Base-by-base conservation (phyloP, 2,797 vertebrate species). In the Lateolabrax maculatus region DNA sequence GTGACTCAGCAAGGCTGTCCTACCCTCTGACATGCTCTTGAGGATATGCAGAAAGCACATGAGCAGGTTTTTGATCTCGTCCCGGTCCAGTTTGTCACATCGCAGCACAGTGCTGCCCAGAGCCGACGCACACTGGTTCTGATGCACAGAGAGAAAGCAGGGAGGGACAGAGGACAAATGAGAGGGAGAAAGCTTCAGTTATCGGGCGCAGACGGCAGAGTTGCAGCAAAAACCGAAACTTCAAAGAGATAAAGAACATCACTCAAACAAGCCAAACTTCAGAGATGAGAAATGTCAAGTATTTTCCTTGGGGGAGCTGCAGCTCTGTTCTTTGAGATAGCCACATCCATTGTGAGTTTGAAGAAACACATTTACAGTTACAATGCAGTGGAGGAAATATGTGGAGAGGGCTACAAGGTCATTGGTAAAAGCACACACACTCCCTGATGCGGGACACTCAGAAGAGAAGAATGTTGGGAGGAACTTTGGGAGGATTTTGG, bases 1-100 rank as follows among this genome's bases (percentile, higher is more conserved):
- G 2, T 85, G 68, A 25, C 9, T 48, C 23, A 55, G 27, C 13
- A 37, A 9, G 36, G 34, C 43, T 0, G 57, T 84, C 96, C 55
- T 95, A 99, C 98, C 98, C 2, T 99, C 98, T 46, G 98, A 99
- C 98, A 99, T 99, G 95, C 96, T 99, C 93, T 98, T 99, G 72
- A 99, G 94, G 81, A 99, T 95, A 65, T 99, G 96, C 65, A 99
- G 96, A 75, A 99, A 98, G 90, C 98, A 99, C 97, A 99, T 97
- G 56, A 99, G 96, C 63, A 99, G 94, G 87, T 96, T 98, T 93
- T 96, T 98, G 90, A 98, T 97, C 94, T 99, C 98, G 4, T 97
- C 95, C 83, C 97, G 96, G 88, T 99, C 98, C 83, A 99, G 94
- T 90, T 99, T 99, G 93, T 99, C 97, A 60, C 96, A 97, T 53